Conservation (phyloP, 2,113 vertebrate genomes). For the Burhinus oedicnemus region DNA sequence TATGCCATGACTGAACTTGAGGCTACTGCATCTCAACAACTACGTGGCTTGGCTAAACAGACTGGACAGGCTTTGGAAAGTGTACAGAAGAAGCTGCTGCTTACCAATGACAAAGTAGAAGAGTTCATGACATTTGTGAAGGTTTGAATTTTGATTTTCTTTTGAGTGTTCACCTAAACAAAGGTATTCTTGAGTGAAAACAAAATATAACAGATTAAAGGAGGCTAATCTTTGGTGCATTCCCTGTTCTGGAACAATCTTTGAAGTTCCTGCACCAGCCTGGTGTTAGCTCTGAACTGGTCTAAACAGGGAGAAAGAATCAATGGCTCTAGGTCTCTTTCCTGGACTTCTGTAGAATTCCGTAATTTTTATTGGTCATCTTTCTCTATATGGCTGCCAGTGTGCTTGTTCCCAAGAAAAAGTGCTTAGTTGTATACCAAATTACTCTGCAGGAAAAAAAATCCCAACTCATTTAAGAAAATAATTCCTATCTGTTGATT, state of each 20-base stretch:
- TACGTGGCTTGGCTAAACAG: constrained; percentile 83
- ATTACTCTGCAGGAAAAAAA: background rate
- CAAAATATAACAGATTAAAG: background rate
- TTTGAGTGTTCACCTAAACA: background rate
- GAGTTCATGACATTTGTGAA: constrained; percentile 86
- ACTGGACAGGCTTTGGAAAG: constrained; percentile 81
- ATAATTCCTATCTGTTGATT: background rate
- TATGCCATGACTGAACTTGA: constrained; percentile 80
- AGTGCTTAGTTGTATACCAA: background rate
- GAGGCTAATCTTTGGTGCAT: background rate
- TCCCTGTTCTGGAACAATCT: background rate
- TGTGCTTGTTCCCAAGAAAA: background rate
- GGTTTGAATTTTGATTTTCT: constrained; percentile 63
- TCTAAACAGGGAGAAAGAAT: background rate
- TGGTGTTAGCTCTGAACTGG: background rate
- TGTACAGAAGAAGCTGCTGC: constrained; percentile 80
- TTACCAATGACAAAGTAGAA: constrained; percentile 79
- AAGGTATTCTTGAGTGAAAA: background rate
- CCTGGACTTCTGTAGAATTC: background rate
- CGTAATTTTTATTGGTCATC: background rate
- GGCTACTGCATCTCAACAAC: constrained; percentile 80
- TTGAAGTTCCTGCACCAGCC: background rate
- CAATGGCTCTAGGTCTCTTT: background rate
- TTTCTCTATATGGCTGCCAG: background rate
- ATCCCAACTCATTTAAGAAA: background rate